These are phyloP conservation scores for Nymphalis urticae DNA, from an alignment of 2,888 invertebrate species.

Conservation along the genomic window DNA sequence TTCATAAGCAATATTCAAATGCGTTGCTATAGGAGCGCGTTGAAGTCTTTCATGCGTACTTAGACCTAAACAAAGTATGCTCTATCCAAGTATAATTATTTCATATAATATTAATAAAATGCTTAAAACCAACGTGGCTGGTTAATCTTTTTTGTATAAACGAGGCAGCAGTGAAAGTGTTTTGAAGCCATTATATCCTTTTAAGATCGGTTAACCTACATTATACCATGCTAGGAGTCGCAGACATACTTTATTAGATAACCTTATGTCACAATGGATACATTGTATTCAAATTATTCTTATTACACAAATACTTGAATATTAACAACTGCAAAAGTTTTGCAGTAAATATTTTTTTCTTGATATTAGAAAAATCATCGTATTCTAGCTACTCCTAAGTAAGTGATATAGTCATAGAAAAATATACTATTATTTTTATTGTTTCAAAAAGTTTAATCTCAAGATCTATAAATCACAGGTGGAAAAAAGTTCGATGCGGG, in stretches of 20 bases:
- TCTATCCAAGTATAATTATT: too few relatives aligned
- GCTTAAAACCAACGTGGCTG: not conserved
- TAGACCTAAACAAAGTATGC: not conserved
- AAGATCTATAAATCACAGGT: too few relatives aligned
- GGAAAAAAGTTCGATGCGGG: too few relatives aligned
- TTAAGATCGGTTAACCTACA: conserved; percentile 52
- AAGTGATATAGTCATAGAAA: too few relatives aligned
- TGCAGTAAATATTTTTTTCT: too few relatives aligned
- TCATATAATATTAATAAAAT: too few relatives aligned
- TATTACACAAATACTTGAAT: conserved; percentile 16
- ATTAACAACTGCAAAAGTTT: not conserved
- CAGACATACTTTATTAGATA: conserved; percentile 47
- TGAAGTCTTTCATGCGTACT: conserved; percentile 61
- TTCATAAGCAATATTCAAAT: too few relatives aligned
- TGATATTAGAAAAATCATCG: too few relatives aligned
- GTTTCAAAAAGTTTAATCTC: too few relatives aligned
- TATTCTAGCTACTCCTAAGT: too few relatives aligned
- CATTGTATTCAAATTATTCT: conserved; percentile 33
- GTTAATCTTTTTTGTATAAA: conserved; percentile 42
- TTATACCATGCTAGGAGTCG: conserved; percentile 44
- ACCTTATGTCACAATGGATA: conserved; percentile 44
- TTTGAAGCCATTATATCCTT: conserved; percentile 49
- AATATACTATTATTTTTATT: too few relatives aligned
- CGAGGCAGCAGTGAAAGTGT: conserved; percentile 64
- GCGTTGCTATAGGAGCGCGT: conserved; percentile 49